These are phyloP conservation scores for Neocrepidodera transversa DNA, from an alignment of 2,888 invertebrate genomes.

Conservation along the genomic window DNA sequence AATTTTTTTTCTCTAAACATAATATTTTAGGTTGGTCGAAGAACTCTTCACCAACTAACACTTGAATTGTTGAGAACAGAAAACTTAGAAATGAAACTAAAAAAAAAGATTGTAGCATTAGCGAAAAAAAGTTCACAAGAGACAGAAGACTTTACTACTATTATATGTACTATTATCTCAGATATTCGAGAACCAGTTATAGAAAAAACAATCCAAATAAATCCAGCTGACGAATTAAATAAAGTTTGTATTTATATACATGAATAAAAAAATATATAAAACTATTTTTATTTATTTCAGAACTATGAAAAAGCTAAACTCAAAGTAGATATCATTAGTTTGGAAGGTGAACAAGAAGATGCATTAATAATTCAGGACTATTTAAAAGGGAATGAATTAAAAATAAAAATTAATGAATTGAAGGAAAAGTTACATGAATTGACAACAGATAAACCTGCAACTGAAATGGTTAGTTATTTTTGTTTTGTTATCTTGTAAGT, in stretches of 20 bases:
- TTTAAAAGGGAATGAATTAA: slow-evolving; percentile 41
- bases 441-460: slow-evolving; percentile 13
- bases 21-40: slow-evolving; percentile 44
- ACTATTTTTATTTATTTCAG: not conserved
- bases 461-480: slow-evolving; percentile 17
- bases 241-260: slow-evolving; percentile 41
- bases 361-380: slow-evolving; percentile 46
- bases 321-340: slow-evolving; percentile 46
- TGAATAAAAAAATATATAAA: not conserved
- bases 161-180: slow-evolving; percentile 47
- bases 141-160: slow-evolving; percentile 42
- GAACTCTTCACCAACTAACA: slow-evolving; percentile 38
- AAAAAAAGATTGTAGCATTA: slow-evolving; percentile 43
- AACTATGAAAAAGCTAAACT: slow-evolving; percentile 45
- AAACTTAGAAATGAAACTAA: slow-evolving; percentile 40
- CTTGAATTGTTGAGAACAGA: slow-evolving; percentile 37
- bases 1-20: not conserved
- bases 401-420: slow-evolving; percentile 39
- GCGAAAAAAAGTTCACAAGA: slow-evolving; percentile 38
- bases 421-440: slow-evolving; percentile 42
- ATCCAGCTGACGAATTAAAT: slow-evolving; percentile 24
- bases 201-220: slow-evolving; percentile 24
- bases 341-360: slow-evolving; percentile 45
- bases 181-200: slow-evolving; percentile 48
- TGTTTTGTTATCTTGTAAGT: not conserved